Percentiles rank a stretch among this genome's conserved stretches.
Conservation (phyloP, 2,797 vertebrate species). For the Typhlichthys eigenmanni region DNA sequence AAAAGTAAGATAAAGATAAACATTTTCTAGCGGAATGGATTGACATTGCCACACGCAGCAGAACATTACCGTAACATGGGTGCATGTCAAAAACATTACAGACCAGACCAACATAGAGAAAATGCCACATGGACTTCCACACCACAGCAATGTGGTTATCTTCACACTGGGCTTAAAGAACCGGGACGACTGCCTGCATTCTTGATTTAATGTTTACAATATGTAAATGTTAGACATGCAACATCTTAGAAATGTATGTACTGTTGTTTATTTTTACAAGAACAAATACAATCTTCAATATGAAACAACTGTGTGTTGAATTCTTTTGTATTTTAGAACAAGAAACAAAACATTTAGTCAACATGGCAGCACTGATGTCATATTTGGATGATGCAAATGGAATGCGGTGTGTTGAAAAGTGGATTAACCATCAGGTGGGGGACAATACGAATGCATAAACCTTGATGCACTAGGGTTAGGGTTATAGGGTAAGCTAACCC, state of each 20-base stretch:
- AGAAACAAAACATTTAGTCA: no score
- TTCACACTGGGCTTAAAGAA: constrained; percentile 9
- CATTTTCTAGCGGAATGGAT: not conserved
- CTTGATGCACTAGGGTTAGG: no score
- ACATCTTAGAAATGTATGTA: constrained; percentile 3
- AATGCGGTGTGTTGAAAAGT: no score
- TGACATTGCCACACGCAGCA: not conserved
- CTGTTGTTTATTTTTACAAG: not conserved
- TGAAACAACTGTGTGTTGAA: no score
- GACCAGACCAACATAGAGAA: constrained; percentile 25
- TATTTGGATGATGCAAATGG: no score
- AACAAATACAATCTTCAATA: not conserved
- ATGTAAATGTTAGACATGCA: not conserved
- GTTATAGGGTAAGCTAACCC: no score
- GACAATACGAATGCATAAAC: no score
- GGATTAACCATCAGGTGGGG: no score
- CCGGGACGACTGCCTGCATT: not conserved
- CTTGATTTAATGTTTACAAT: not conserved
- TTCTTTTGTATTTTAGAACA: no score
- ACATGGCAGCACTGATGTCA: no score
- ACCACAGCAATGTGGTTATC: constrained; percentile 36
- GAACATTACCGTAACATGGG: constrained; percentile 21
- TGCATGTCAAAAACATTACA: constrained; percentile 35
- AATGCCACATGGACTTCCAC: constrained; percentile 30
- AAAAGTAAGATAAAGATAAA: not conserved